A percentile compares a stretch with the other conserved stretches of the same genome.
phyloP scores from a whole-genome alignment of 1,140 invertebrate species.

The Papilio polytes region DNA sequence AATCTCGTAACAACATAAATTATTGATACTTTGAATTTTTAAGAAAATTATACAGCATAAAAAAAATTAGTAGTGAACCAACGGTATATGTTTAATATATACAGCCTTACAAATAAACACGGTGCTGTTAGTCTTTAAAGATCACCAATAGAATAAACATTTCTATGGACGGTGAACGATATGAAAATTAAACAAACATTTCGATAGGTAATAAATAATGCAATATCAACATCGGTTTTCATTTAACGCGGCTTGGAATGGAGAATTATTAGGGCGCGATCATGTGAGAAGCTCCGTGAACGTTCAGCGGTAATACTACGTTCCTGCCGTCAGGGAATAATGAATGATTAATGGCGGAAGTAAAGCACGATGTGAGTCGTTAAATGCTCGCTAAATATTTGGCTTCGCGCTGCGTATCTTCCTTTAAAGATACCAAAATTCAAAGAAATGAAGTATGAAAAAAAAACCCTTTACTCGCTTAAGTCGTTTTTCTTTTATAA shows the following conservation, averaged over 20 bases:
- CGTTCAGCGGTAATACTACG: slow-evolving; percentile 20
- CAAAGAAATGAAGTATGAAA: neutral
- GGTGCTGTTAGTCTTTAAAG: neutral
- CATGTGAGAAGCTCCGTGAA: slow-evolving; percentile 23
- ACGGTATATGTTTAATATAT: neutral
- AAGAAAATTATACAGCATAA: neutral
- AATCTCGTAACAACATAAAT: neutral
- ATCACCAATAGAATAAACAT: neutral
- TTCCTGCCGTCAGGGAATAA: slow-evolving; percentile 22
- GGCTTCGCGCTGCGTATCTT: neutral
- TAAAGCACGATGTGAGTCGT: slow-evolving; percentile 16
- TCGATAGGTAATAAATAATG: slow-evolving; percentile 21
- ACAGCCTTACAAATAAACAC: too few species aligned
- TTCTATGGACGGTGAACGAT: neutral
- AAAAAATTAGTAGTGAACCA: neutral
- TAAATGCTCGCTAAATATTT: slow-evolving; percentile 26
- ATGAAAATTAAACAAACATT: slow-evolving; percentile 13
- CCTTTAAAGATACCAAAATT: neutral
- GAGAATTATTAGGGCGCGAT: slow-evolving; percentile 21
- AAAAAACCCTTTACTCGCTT: too few species aligned
- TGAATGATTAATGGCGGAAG: slow-evolving; percentile 25
- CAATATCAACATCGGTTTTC: slow-evolving; percentile 23
- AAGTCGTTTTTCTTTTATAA: too few species aligned
- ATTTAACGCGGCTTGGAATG: slow-evolving; percentile 16
- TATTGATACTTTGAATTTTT: neutral